Conservation (phyloP, 1,140 invertebrate species). For the Metopolophium dirhodum region DNA sequence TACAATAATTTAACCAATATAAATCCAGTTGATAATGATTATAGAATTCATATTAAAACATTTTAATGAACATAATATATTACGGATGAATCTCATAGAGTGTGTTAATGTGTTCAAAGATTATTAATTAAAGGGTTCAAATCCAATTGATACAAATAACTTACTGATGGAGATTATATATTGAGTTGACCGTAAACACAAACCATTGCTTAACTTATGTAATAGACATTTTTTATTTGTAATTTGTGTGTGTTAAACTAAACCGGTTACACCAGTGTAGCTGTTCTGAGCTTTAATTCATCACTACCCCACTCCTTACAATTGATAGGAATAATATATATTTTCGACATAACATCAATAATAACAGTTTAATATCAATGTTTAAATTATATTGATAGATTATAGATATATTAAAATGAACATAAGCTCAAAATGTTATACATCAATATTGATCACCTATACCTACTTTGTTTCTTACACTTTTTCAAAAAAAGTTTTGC, state of each 20-base stretch:
- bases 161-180: not conserved
- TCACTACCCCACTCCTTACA: not conserved
- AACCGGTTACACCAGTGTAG: conserved; percentile 25
- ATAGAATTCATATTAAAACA: not conserved
- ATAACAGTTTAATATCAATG: not conserved
- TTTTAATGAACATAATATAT: not conserved
- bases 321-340: not conserved
- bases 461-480: too few relatives aligned
- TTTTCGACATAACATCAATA: not conserved
- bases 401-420: not conserved
- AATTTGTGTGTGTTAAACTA: not conserved
- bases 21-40: not conserved
- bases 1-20: not conserved
- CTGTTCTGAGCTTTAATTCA: not conserved
- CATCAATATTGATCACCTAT: not conserved
- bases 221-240: not conserved
- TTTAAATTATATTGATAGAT: not conserved
- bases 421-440: not conserved
- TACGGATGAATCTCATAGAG: not conserved
- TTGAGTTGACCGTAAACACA: not conserved
- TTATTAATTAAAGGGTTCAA: not conserved
- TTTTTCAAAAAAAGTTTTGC: too few relatives aligned
- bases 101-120: not conserved
- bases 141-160: not conserved
- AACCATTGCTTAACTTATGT: not conserved